Base-by-base conservation (phyloP, 2,888 invertebrate genomes). In the Phengaris alcon region DNA sequence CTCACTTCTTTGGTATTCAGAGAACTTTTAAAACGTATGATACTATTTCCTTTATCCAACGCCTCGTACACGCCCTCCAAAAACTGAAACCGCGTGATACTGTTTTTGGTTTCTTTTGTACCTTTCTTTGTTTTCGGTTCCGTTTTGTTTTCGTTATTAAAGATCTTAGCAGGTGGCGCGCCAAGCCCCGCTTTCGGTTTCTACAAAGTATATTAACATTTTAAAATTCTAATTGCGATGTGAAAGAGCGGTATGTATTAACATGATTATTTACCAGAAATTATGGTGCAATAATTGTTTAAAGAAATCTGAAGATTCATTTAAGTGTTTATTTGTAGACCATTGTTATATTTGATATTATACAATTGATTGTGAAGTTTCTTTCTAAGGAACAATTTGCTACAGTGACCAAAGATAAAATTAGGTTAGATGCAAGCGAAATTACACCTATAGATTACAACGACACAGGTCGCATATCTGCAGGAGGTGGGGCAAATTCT, bases 151-250 rank as follows among this genome's bases (percentile, higher is more conserved):
- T 64, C 64, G 6, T 64, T 64, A 2, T 48, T 48, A 1, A 0
- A 48, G 8, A 64, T 64, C 10, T 64, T 64, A 10, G 13, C 6
- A 0, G 13, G 12, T 6, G 44, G 64, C 12, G 64, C 64, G 35
- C 69, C 69, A 48, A 69, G 48, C 1, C 69, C 69, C 69, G 69
- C 69, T 48, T 48, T 48, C 13, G 72, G 73, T 73, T 75, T 51
- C 46, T 70, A 64, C 10, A 64, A 64, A 64, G 13, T 35, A 59
- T 59, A 22, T 59, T 59, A 22, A 59, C 8, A 57, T 15, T 15
- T 15, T 6, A 55, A n/a, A n/a, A 55, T 55, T 35, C 35, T 1
- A 35, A 35, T 35, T 48, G 48, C 6, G 1, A 48, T 48, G 48
- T 48, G 48, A 48, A 48, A 48, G 48, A 48, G 48, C 48, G 8